Percentiles rank a stretch among this genome's conserved stretches.
Conservation (phyloP, 2,113 vertebrate genomes). For the Coryphaenoides rupestris region DNA sequence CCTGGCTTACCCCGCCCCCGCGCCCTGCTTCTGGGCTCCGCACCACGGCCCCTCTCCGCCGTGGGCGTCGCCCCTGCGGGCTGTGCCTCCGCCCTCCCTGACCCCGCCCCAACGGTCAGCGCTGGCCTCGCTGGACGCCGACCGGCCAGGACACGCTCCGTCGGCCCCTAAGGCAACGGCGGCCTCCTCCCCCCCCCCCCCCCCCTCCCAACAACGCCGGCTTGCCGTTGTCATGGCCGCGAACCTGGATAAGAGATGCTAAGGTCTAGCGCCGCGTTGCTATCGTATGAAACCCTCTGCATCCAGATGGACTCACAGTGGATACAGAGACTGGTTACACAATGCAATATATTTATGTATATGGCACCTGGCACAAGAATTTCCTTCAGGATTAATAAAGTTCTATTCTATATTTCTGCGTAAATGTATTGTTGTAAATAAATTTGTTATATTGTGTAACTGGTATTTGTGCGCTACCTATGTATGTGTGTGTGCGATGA, state of each 20-base stretch:
- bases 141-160: slow-evolving; percentile 71
- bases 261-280: slow-evolving; percentile 77
- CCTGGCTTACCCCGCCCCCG: slow-evolving; percentile 71
- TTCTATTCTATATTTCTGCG: too few relatives aligned
- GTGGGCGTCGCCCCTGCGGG: slow-evolving; percentile 75
- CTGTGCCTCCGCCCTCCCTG: slow-evolving; percentile 79
- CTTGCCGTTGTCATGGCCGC: slow-evolving; percentile 60
- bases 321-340: too few relatives aligned
- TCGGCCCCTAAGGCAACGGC: slow-evolving; percentile 50
- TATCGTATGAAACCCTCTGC: too few relatives aligned
- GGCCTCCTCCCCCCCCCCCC: too few relatives aligned
- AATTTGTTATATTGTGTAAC: too few relatives aligned
- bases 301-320: too few relatives aligned
- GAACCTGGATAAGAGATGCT: slow-evolving; percentile 86
- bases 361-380: too few relatives aligned
- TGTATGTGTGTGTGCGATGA: too few relatives aligned
- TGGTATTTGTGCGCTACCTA: too few relatives aligned
- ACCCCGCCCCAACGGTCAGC: slow-evolving; percentile 75
- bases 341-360: too few relatives aligned
- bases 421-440: too few relatives aligned
- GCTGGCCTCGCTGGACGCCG: slow-evolving; percentile 80
- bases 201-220: slow-evolving; percentile 70
- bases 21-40: slow-evolving; percentile 61
- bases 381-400: too few relatives aligned
- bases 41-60: slow-evolving; percentile 64